phyloP scores from a whole-genome alignment of 37 sponge, comb jelly and placozoan genomes.

The Bolinopsis microptera region DNA sequence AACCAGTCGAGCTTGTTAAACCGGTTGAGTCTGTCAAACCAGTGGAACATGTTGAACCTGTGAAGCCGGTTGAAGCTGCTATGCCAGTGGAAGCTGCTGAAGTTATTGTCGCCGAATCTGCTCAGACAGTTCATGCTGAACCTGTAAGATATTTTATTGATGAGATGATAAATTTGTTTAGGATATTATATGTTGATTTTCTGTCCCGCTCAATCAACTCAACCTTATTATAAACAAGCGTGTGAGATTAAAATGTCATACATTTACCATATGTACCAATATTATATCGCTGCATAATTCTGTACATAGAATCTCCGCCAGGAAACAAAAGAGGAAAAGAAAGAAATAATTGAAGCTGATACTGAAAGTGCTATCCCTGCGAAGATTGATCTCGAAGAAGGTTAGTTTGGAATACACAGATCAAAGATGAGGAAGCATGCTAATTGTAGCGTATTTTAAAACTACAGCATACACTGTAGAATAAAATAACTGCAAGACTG shows the following conservation, averaged over 20 bases:
- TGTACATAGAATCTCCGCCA: no score
- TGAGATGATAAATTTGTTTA: no score
- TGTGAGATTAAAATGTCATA: no score
- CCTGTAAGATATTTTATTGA: no score
- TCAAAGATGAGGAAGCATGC: not conserved
- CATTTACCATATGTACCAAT: no score
- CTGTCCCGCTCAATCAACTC: no score
- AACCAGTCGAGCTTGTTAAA: not conserved
- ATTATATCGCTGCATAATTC: no score
- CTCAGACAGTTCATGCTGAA: not conserved
- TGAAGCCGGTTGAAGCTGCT: not conserved
- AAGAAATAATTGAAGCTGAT: not conserved
- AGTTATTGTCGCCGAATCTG: not conserved
- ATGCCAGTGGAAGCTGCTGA: not conserved
- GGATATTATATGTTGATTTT: no score
- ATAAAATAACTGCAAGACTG: no score
- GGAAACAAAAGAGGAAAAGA: not conserved
- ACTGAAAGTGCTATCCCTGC: not conserved
- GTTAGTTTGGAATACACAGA: not conserved
- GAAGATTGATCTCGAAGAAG: not conserved
- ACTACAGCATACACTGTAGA: no score
- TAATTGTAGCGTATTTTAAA: no score
- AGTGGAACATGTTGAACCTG: not conserved
- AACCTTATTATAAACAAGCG: no score
- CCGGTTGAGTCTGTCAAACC: not conserved